Evolutionary conservation across 2,113 vertebrate species (phyloP).

Genomic region (Heptranchias perlo): DNA sequence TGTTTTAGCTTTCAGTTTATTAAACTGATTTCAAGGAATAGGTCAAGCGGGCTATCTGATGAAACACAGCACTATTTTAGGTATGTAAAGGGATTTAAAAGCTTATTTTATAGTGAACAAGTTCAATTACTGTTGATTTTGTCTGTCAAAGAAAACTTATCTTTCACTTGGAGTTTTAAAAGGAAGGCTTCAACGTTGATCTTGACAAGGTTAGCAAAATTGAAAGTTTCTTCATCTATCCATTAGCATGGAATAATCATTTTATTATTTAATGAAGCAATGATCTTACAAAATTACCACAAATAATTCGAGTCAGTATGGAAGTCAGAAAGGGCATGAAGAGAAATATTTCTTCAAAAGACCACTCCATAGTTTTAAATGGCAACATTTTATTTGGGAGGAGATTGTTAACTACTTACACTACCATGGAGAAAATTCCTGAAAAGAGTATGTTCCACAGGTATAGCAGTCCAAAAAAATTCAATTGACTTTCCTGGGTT

Average conservation of each 20-base stretch:
- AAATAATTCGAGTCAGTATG: neutral
- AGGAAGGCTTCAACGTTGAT: neutral
- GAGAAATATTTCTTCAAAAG: neutral
- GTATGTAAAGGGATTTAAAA: slow-evolving; percentile 16
- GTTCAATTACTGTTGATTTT: neutral
- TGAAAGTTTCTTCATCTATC: neutral
- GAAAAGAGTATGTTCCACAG: neutral
- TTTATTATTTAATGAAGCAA: neutral
- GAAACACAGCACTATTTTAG: neutral
- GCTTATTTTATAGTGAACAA: slow-evolving; percentile 12
- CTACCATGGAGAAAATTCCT: neutral
- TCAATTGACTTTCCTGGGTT: neutral
- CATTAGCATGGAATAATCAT: neutral
- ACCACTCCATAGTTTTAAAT: neutral
- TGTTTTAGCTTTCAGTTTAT: slow-evolving; percentile 20
- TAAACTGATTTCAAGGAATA: slow-evolving; percentile 26
- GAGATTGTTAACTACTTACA: neutral
- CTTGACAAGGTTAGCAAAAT: neutral
- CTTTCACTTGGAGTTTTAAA: neutral
- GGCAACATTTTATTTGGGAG: neutral
- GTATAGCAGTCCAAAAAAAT: neutral
- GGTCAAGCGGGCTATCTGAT: slow-evolving; percentile 22
- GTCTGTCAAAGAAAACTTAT: neutral
- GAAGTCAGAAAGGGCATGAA: neutral
- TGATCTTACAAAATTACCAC: neutral